A percentile compares a stretch with the other conserved stretches of the same genome.
Evolutionary conservation across 2,888 invertebrate species (phyloP).

Genomic region (Drosophila meridionalis): DNA sequence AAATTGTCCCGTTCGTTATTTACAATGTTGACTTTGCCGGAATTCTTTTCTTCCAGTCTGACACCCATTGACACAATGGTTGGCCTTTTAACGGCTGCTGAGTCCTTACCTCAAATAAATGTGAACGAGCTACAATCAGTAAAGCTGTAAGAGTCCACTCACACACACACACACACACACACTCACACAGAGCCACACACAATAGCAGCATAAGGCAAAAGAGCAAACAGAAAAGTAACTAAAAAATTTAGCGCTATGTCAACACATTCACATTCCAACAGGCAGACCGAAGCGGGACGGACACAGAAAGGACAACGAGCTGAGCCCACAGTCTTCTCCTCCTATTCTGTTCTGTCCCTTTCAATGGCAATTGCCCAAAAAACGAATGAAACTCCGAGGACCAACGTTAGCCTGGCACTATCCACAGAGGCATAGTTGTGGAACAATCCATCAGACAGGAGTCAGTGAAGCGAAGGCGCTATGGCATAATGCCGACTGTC

Average conservation of each 20-base stretch:
- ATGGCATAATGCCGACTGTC: conserved; percentile 9
- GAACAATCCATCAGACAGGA: conserved; percentile 38
- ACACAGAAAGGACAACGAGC: conserved; percentile 36
- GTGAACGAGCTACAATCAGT: conserved; percentile 25
- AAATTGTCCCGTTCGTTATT: conserved; percentile 35
- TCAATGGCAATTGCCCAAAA: conserved; percentile 48
- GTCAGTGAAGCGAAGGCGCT: conserved; percentile 27
- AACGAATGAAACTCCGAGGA: conserved; percentile 15
- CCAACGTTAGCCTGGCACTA: conserved; percentile 28
- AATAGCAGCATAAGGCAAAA: conserved; percentile 10
- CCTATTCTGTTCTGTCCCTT: conserved; percentile 19
- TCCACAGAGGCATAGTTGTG: conserved; percentile 17
- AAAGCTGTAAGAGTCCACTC: conserved; percentile 55
- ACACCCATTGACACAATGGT: conserved; percentile 58
- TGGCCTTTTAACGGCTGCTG: conserved; percentile 37
- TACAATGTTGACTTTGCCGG: conserved; percentile 61
- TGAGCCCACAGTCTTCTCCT: conserved; percentile 17
- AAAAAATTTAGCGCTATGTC: conserved; percentile 74
- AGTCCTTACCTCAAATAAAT: conserved; percentile 44
- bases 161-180: neutral
- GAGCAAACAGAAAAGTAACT: conserved; percentile 66
- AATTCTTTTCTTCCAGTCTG: conserved; percentile 61
- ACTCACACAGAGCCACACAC: neutral
- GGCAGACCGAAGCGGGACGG: conserved; percentile 25
- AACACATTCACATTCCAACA: conserved; percentile 61